Evolutionary conservation across 2,888 invertebrate genomes (phyloP), one percentile per base, ranked within the genome.

Genomic region (Gymnosoma rotundatum): DNA sequence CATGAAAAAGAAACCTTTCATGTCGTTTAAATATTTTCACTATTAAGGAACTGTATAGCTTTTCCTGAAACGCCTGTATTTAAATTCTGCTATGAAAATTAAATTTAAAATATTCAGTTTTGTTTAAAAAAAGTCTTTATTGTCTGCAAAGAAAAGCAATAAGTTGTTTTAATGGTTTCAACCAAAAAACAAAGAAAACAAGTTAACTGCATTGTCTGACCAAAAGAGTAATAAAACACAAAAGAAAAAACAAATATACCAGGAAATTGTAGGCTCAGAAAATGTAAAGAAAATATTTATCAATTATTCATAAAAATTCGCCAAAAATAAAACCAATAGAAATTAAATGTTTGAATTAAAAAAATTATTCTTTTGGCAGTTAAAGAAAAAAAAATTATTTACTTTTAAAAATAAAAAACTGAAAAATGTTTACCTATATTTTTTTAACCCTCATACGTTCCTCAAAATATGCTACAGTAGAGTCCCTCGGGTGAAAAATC

Each of bases 1-100:
- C 20, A 61, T 69, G 42, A 60, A 20, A 3, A 9, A 52, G 45
- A 67, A 52, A 78, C 54, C 76, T 69, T 69, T 69, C 16, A 32
- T 58, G 36, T 48, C 20, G n/a, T n/a, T n/a, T n/a, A n/a, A n/a
- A n/a, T n/a, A 25, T 54, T 52, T n/a, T n/a, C 48, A 16, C 45
- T 21, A 60, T 61, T 36, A 72, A 72, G 60, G 52, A 58, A 38
- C 58, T 36, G 50, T 16, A 20, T 42, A 50, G 60, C 50, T 75
- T 81, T 81, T 75, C 63, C 81, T 75, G 63, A 81, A 75, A 81
- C 75, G 2, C 4, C 75, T 70, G 75, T 42, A 75, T 81, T 81
- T 70, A 42, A 67, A 74, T 81, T 66, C 79, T 52, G 54, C 64
- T 58, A 9, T 16, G 20, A 20, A 14, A 25, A n/a, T n/a, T 21